A percentile compares a stretch with the other conserved stretches of the same genome.
Conservation (phyloP, 2,113 vertebrate species). For the Reinhardtius hippoglossoides region DNA sequence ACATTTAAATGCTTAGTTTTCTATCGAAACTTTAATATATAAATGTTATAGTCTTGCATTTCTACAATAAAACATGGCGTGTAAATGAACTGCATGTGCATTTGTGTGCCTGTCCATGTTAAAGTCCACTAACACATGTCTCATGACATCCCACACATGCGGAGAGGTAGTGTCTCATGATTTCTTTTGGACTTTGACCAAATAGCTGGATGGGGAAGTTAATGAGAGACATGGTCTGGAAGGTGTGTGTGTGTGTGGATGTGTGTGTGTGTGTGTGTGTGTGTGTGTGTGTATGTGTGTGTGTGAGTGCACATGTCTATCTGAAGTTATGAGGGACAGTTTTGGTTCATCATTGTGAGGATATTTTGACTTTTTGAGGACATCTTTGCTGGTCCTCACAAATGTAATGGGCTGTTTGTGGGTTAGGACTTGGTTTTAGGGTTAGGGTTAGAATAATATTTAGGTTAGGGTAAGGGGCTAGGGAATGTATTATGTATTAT, state of each 20-base stretch:
- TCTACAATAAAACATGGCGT: not conserved
- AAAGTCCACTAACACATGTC: constrained; percentile 67
- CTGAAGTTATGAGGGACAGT: no score
- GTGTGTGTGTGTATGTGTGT: constrained; percentile 21
- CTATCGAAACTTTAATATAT: not conserved
- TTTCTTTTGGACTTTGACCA: constrained; percentile 64
- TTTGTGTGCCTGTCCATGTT: constrained; percentile 39
- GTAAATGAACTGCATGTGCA: constrained; percentile 18
- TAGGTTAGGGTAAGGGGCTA: no score
- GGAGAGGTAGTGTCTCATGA: constrained; percentile 57
- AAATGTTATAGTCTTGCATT: not conserved
- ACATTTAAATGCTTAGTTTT: not conserved
- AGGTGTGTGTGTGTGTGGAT: constrained; percentile 6
- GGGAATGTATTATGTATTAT: no score
- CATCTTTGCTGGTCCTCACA: no score
- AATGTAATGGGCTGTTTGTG: no score
- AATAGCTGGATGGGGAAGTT: constrained; percentile 18
- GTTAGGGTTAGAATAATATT: no score
- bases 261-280: constrained; percentile 12
- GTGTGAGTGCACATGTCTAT: constrained; percentile 1
- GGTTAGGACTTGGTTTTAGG: not conserved
- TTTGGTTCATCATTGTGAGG: no score
- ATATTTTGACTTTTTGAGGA: no score
- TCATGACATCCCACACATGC: constrained; percentile 53
- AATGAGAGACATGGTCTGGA: constrained; percentile 33